Evolutionary conservation across 2,113 vertebrate genomes (phyloP), one percentile per base, ranked within the genome.

Genomic region (Corydoras maculifer): DNA sequence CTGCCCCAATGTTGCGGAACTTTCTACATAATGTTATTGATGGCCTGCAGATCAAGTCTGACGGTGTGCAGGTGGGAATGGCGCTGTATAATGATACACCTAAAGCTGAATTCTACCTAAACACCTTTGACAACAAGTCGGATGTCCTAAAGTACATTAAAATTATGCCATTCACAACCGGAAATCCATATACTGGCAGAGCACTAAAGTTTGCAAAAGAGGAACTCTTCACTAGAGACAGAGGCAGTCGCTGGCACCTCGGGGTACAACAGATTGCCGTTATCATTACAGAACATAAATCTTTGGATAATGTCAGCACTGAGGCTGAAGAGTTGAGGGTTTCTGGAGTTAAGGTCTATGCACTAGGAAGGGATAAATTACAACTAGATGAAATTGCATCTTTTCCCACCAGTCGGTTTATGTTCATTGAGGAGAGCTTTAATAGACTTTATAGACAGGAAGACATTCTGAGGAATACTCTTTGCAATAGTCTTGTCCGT

Each of bases 221-320:
- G 35, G 7, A 43, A 43, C 35, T 92, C 54, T 93, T 94, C 25
- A 73, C 58, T 3, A 43, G 73, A 8, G 49, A 65, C 0, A 75
- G 15, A 4, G 92, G 92, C 7, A 86, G 92, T 78, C 82, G 92
- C 51, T 80, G 65, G 9, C 29, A 30, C 1, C 70, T 73, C 2
- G 88, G 90, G 0, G 72, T 91, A 12, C 86, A 87, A 65, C 90
- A 92, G 81, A 82, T 94, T 60, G 92, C 91, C 0, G 80, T 95
- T 14, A 84, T 94, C 59, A 89, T 94, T 81, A 92, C 87, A 0
- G 87, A 90, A 1, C 86, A 88, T 0, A 14, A 86, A 18, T 93
- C 91, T 4, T 73, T 87, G n/a, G 92, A 93, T 60, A 12, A 82
- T 0, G 86, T 93, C 54, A 79, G 18, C 3, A 18, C 10, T 2